Percentiles rank a stretch among this genome's conserved stretches.
Conservation (phyloP, 2,888 invertebrate genomes). For the Yponomeuta cagnagella region DNA sequence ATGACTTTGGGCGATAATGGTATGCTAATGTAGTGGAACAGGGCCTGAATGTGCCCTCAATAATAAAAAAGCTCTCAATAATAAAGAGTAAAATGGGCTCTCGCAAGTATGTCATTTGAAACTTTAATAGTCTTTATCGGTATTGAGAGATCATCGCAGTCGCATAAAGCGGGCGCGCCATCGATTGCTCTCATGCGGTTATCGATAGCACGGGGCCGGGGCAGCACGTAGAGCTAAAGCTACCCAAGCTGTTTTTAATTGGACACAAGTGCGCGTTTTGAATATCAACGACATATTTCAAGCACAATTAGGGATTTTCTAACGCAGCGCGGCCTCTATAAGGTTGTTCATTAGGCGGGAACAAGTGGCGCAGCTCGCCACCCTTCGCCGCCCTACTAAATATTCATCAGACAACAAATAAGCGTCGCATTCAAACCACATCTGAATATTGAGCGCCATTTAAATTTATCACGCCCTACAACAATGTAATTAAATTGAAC, state of each 20-base stretch:
- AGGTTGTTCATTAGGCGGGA: conserved; percentile 58
- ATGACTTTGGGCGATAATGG: conserved; percentile 50
- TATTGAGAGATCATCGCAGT: conserved; percentile 3
- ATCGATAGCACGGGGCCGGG: not conserved
- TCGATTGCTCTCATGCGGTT: not conserved
- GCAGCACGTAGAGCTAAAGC: not conserved
- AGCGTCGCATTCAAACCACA: conserved; percentile 47
- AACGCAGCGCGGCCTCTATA: conserved; percentile 53
- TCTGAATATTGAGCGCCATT: conserved; percentile 46
- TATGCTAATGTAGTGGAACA: conserved; percentile 48
- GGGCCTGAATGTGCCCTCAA: conserved; percentile 32
- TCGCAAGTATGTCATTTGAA: conserved; percentile 4
- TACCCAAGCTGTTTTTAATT: conserved; percentile 39
- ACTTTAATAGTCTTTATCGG: conserved; percentile 13
- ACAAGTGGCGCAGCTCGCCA: conserved; percentile 37
- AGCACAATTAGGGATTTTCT: conserved; percentile 64
- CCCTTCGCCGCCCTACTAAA: conserved; percentile 41
- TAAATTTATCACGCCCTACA: conserved; percentile 45
- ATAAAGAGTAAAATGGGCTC: not conserved
- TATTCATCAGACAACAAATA: conserved; percentile 59
- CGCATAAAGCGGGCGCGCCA: not conserved
- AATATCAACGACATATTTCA: conserved; percentile 59
- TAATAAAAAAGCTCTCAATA: conserved; percentile 25
- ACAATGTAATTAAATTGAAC: conserved; percentile 56
- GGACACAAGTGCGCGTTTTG: conserved; percentile 46